Evolutionary conservation across 2,113 vertebrate genomes (phyloP), one percentile per base, ranked within the genome.

Genomic region (Microtus oregoni): DNA sequence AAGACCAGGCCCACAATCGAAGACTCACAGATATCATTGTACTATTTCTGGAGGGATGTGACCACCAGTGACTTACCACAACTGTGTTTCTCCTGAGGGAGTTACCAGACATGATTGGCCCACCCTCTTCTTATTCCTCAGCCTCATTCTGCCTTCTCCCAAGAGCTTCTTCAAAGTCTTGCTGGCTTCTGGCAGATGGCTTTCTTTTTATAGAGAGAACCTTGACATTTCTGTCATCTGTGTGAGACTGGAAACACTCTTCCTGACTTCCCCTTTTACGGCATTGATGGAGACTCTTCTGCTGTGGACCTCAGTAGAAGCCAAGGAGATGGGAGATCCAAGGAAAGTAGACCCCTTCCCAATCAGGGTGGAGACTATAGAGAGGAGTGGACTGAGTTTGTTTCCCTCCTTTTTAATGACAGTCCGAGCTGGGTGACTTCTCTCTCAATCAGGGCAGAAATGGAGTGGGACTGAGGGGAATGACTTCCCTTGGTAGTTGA

Each of bases 111-210:
- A 97, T 61, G 98, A 99, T 0, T 98, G 98, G 75, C 99, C 98
- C 93, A 98, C 98, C 76, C 98, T 99, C 95, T 97, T 99, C 93
- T 99, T 98, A 99, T 99, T 96, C 98, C 98, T 95, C 98, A 99
- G 97, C 98, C 98, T 14, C 98, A 98, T 4, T 99, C 98, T 91
- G 93, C 44, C 13, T 52, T 52, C 7, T 50, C 15, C 28, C 44
- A 30, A 78, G 28, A 99, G 97, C 99, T 98, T 97, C 32, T 98
- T 98, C 96, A 97, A 41, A 76, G 94, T 41, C 97, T 92, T 99
- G 91, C 94, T 99, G 96, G 98, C 98, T 95, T 78, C 83, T 41
- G 98, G 99, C 22, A 99, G 32, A 94, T 98, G 98, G 97, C 98
- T 10, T 99, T 98, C 96, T 98, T 78, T 14, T 50, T 50, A 14